These are phyloP conservation scores for Falco peregrinus DNA, from an alignment of 2,797 vertebrate genomes.

Conservation along the genomic window DNA sequence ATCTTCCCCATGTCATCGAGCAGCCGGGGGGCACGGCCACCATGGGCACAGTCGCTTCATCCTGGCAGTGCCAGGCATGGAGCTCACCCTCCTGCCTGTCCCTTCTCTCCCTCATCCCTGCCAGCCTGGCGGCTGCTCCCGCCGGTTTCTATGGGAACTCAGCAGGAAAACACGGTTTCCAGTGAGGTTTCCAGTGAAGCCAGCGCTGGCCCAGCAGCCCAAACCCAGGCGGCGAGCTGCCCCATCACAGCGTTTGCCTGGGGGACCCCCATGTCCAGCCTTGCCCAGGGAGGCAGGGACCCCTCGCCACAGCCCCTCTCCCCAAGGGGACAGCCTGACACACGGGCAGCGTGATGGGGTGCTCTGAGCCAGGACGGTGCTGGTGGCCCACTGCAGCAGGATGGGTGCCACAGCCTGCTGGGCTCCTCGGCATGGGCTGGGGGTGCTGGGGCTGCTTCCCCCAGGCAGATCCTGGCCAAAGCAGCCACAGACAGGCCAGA, in stretches of 20 bases:
- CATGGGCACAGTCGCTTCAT: fast-evolving
- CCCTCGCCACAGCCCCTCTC: not conserved
- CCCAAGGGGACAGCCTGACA: not conserved
- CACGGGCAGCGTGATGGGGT: fast-evolving
- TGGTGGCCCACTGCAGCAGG: not conserved
- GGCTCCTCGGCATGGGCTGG: fast-evolving
- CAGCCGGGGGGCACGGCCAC: fast-evolving
- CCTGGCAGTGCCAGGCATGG: not conserved
- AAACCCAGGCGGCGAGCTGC: not conserved
- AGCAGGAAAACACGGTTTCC: constrained; percentile 57
- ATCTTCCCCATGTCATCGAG: not conserved
- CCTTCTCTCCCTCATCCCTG: constrained; percentile 18
- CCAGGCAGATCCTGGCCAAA: not conserved
- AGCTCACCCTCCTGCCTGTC: not conserved
- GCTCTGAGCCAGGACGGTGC: not conserved
- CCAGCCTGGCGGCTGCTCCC: constrained; percentile 31
- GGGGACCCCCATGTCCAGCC: not conserved
- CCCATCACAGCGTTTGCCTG: not conserved
- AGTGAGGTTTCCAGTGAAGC: constrained; percentile 62
- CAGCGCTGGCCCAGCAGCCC: constrained; percentile 9
- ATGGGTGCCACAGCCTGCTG: fast-evolving
- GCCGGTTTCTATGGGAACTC: constrained; percentile 76
- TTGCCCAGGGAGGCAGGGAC: not conserved
- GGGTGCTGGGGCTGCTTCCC: not conserved
- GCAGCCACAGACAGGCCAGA: fast-evolving